These are phyloP conservation scores for Drosophila repleta DNA, from an alignment of 1,140 invertebrate species.

Conservation along the genomic window DNA sequence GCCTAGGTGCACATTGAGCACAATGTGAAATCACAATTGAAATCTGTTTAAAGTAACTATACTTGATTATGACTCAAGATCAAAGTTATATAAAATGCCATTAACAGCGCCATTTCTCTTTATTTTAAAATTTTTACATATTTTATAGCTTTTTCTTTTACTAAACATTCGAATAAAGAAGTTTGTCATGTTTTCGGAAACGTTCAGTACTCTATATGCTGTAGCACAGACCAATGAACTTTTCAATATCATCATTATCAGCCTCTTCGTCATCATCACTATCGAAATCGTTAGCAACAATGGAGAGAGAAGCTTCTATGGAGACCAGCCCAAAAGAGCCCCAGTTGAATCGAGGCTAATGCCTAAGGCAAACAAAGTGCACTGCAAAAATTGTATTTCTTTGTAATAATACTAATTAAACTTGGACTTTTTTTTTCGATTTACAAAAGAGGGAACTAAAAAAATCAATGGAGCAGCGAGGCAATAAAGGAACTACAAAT, in stretches of 20 bases:
- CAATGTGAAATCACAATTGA: too few relatives aligned
- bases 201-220: neutral
- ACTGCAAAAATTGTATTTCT: conserved; percentile 75
- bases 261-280: neutral
- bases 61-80: too few relatives aligned
- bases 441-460: conserved; percentile 24
- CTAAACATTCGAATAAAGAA: too few relatives aligned
- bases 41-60: too few relatives aligned
- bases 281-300: conserved; percentile 13
- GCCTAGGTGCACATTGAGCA: too few relatives aligned
- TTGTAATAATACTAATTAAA: conserved; percentile 79
- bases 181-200: too few relatives aligned
- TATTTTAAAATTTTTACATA: too few relatives aligned
- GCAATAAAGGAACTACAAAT: conserved; percentile 49
- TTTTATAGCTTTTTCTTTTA: too few relatives aligned
- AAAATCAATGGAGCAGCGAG: conserved; percentile 54
- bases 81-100: neutral
- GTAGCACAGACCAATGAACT: conserved; percentile 5
- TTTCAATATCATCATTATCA: conserved; percentile 1
- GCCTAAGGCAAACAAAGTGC: conserved; percentile 50
- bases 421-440: conserved; percentile 54
- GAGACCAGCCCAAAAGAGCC: neutral
- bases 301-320: neutral
- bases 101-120: too few relatives aligned
- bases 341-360: conserved; percentile 66